Conservation (phyloP, 1,140 invertebrate species). For the Magallana angulata region DNA sequence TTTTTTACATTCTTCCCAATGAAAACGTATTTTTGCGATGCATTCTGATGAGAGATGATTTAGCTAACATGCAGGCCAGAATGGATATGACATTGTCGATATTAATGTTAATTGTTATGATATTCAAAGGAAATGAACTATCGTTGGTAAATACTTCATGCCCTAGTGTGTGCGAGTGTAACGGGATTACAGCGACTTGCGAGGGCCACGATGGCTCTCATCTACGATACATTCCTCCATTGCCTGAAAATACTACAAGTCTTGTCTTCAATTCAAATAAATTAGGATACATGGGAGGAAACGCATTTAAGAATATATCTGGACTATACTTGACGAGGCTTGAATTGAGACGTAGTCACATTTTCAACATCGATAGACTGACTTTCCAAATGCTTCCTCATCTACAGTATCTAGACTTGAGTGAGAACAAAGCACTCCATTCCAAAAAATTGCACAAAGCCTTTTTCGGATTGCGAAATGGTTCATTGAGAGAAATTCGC, state of each 20-base stretch:
- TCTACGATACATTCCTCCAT: background rate
- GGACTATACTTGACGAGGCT: background rate
- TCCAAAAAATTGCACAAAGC: background rate
- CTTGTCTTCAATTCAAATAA: background rate
- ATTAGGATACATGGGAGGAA: background rate
- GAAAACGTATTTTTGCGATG: too few species aligned
- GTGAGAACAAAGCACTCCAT: background rate
- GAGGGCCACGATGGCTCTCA: background rate
- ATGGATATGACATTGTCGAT: too few species aligned
- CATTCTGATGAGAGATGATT: too few species aligned
- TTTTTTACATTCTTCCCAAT: too few species aligned
- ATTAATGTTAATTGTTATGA: background rate
- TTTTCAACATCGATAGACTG: background rate
- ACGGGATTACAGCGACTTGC: background rate
- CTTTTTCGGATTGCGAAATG: background rate
- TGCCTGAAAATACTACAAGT: background rate
- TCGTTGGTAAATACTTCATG: background rate
- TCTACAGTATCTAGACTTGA: background rate
- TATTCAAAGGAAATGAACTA: background rate
- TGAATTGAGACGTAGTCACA: background rate
- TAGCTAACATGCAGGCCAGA: too few species aligned
- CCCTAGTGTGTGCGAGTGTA: background rate
- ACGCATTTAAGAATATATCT: background rate
- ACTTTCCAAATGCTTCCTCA: background rate
- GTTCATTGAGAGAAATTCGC: background rate